Evolutionary conservation across 2,888 invertebrate genomes (phyloP), one percentile per base, ranked within the genome.

Genomic region (Anagyrus pseudococci): DNA sequence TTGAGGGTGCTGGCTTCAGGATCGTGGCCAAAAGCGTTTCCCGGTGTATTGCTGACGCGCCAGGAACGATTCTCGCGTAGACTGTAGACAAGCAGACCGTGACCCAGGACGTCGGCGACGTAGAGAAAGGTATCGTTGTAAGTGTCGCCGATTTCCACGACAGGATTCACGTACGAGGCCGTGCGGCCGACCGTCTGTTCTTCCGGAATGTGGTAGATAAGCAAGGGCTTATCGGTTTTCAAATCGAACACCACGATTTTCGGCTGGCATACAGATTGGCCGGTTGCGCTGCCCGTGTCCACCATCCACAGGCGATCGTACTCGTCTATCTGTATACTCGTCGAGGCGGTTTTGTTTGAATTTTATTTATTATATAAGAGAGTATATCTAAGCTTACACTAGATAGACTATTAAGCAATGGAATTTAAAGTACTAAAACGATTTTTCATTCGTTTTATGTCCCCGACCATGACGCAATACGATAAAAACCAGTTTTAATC

Each of bases 241-340:
- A 82, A 73, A 71, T 82, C 80, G 58, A 82, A 81, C 56, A 80
- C 73, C 55, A 82, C 68, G 53, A 83, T 76, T 70, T 83, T 82
- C 26, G 76, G 65, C 0, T 79, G 80, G 53, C 82, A 83, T 37
- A 76, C 67, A 8, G 73, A 20, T 3, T 72, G 67, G 2, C 55
- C 48, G 7, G 56, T 55, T 4, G 66, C 60, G 43, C 75, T 68
- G 2, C 82, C 83, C 2, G 72, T 73, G 67, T 83, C 83, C 60
- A 82, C 73, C 25, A 80, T 69, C 83, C 83, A 83, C 64, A 83
- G 73, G 47, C 83, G 78, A 69, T 80, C 70, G 69, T 78, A 82
- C 59, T 80, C 79, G 72, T 83, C 83, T 64, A 81, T 80, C 81
- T 81, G 69, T 37, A n/a, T n/a, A 2, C 8, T 2, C 15, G 8